Evolutionary conservation across 2,888 invertebrate genomes (phyloP).

Genomic region (Calameuta filiformis): DNA sequence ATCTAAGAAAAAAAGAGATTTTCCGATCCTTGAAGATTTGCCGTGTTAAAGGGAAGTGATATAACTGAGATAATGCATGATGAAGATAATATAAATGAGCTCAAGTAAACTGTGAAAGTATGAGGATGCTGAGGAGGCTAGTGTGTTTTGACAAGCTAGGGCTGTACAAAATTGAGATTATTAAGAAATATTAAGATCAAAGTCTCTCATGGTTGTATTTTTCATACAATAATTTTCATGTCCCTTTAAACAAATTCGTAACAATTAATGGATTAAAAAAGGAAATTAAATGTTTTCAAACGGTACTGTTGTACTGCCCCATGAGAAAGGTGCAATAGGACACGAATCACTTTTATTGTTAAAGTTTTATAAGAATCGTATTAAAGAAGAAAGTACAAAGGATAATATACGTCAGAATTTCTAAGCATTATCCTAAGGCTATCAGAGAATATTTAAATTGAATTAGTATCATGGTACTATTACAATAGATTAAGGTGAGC

Average conservation of each 20-base stretch:
- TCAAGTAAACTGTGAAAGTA: not conserved
- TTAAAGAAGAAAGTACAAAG: not conserved
- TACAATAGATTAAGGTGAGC: not conserved
- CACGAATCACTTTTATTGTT: not conserved
- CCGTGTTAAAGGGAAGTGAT: not conserved
- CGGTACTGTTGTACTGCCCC: not conserved
- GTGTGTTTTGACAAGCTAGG: slow-evolving; percentile 4
- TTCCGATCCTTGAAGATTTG: not conserved
- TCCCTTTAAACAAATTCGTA: not conserved
- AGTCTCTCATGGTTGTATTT: not conserved
- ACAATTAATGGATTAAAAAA: not conserved
- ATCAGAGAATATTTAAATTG: not conserved
- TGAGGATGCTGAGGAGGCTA: not conserved
- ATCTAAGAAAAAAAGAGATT: not conserved
- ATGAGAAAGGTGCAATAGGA: not conserved
- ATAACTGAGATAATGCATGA: not conserved
- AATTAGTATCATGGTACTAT: not conserved
- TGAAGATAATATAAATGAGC: not conserved
- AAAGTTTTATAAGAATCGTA: not conserved
- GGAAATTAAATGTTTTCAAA: not conserved
- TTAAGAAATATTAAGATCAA: not conserved
- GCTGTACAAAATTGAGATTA: not conserved
- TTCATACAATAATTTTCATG: not conserved
- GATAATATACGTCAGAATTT: not conserved
- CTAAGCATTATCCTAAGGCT: not conserved